Conservation (phyloP, 2,113 vertebrate genomes). For the Etheostoma spectabile region DNA sequence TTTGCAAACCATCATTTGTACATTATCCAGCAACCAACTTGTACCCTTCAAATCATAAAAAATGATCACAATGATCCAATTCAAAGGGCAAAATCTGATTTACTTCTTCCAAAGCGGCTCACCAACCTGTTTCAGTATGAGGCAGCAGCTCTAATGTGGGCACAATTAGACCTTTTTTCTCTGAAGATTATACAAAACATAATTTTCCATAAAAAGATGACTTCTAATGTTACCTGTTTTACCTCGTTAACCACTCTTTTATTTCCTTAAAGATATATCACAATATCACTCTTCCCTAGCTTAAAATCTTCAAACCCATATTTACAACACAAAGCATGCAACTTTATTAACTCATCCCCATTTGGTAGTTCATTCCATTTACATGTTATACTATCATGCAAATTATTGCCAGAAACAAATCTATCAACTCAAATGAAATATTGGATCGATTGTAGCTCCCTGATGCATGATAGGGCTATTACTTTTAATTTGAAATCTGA, state of each 20-base stretch:
- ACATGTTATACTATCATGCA: background rate
- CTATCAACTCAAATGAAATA: background rate
- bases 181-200: background rate
- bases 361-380: background rate
- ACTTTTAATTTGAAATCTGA: no score
- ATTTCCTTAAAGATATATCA: background rate
- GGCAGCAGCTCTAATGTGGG: background rate
- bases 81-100: no score
- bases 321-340: background rate
- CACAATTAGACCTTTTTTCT: background rate
- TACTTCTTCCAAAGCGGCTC: background rate
- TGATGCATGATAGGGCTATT: no score
- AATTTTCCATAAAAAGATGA: background rate
- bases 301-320: background rate
- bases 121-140: background rate
- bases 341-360: background rate
- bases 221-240: background rate
- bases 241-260: background rate
- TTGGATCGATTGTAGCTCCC: no score
- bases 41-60: no score
- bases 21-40: no score
- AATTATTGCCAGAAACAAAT: background rate
- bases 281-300: background rate
- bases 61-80: no score
- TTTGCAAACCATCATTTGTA: no score